Base-by-base conservation (phyloP, 2,888 invertebrate species). In the Parnassius apollo region DNA sequence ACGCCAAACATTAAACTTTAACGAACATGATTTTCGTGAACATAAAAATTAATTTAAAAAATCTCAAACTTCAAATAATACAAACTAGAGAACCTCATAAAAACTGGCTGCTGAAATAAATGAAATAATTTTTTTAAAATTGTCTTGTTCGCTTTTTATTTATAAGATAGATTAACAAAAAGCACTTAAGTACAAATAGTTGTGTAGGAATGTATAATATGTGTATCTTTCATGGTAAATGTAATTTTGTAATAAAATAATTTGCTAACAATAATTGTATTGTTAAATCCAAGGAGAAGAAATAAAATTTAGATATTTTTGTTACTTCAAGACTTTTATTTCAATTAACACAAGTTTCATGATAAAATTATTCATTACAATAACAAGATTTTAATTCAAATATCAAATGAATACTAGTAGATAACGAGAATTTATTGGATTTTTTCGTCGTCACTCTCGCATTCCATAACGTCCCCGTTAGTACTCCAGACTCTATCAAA, bases 181-280 rank as follows among this genome's bases (percentile, higher is more conserved):
- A 77, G 86, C 87, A 88, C 86, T 85, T 78, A 81, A 90, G 90
- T 91, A 91, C 90, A 91, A 90, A 90, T 79, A 78, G 74, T 69
- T 73, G 72, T 71, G 61, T 68, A 77, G 80, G 74, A 35, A 35
- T 35, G 35, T 35, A 35, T 35, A 78, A 35, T 35, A 78, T 63
- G 69, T 67, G 63, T 67, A 68, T 58, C 61, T 67, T 67, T 68
- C 73, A 66, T 67, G 68, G 69, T 70, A 65, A 68, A 66, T 66
- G 57, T 65, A 74, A 74, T 75, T 77, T 74, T 74, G 70, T 74
- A 75, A 75, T 76, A 73, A 65, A 66, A 13, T 60, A 64, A 66
- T 68, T 69, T 69, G 67, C 68, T 68, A 68, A 66, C 63, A 66
- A 64, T 64, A 66, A 80, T 77, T 80, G 79, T 79, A 78, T 81